phyloP scores from a whole-genome alignment of 2,113 vertebrate genomes.

The Pygoscelis antarcticus region DNA sequence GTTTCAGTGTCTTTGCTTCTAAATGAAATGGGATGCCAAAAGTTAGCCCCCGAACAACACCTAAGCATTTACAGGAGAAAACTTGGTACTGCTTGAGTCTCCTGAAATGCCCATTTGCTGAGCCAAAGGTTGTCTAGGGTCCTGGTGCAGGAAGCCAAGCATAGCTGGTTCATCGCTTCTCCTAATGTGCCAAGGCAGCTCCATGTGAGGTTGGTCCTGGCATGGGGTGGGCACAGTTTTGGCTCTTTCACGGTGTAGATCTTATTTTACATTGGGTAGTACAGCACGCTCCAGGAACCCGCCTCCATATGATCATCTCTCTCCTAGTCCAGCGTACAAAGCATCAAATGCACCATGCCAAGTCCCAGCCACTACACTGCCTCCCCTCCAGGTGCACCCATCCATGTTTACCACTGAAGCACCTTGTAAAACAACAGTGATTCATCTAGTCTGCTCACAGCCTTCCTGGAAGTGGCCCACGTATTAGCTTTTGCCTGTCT shows the following conservation, averaged over 20 bases:
- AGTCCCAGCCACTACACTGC: accelerated
- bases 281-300: accelerated
- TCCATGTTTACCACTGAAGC: background rate
- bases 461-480: background rate
- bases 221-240: background rate
- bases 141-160: background rate
- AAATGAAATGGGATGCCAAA: background rate
- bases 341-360: background rate
- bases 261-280: background rate
- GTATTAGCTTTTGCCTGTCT: background rate
- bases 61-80: background rate
- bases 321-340: background rate
- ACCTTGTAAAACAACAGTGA: background rate
- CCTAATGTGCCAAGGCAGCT: background rate
- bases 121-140: background rate
- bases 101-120: background rate
- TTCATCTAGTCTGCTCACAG: background rate
- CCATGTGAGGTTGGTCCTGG: too few species aligned
- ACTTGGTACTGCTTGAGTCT: background rate
- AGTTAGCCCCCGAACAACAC: background rate
- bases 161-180: background rate
- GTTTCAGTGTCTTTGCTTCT: background rate
- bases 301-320: background rate
- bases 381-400: background rate
- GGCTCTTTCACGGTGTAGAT: background rate